Conservation (phyloP, 1,140 invertebrate genomes). For the Drosophila seguyi region DNA sequence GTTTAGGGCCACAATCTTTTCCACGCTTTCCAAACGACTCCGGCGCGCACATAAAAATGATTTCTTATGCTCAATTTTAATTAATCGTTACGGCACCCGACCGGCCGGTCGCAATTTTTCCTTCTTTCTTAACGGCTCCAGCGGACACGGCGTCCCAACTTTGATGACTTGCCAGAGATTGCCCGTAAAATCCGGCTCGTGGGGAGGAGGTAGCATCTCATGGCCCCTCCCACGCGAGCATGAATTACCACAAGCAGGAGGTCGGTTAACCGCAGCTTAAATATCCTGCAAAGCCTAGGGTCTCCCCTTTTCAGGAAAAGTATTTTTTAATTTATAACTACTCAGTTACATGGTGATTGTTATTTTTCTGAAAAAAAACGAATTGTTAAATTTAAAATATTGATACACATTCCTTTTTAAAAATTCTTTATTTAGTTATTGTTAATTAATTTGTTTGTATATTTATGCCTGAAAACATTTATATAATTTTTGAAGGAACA, state of each 20-base stretch:
- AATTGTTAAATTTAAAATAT: no score
- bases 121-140: conserved; percentile 20
- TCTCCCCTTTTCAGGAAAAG: not conserved
- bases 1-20: conserved; percentile 36
- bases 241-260: conserved; percentile 27
- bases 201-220: conserved; percentile 19
- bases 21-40: conserved; percentile 15
- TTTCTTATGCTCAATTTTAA: conserved; percentile 71
- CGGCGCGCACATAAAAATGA: conserved; percentile 58
- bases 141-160: conserved; percentile 24
- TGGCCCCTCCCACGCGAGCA: not conserved
- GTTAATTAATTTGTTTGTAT: no score
- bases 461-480: no score
- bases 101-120: conserved; percentile 20
- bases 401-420: no score
- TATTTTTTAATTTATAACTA: no score
- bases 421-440: no score
- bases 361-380: no score
- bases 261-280: conserved; percentile 14
- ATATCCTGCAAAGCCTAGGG: conserved; percentile 10
- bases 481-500: not conserved
- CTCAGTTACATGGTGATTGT: no score
- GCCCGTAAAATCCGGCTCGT: conserved; percentile 40
- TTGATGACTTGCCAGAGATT: conserved; percentile 63
- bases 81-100: conserved; percentile 51